Conservation (phyloP, 2,113 vertebrate genomes). For the Thinocorus orbignyianus region DNA sequence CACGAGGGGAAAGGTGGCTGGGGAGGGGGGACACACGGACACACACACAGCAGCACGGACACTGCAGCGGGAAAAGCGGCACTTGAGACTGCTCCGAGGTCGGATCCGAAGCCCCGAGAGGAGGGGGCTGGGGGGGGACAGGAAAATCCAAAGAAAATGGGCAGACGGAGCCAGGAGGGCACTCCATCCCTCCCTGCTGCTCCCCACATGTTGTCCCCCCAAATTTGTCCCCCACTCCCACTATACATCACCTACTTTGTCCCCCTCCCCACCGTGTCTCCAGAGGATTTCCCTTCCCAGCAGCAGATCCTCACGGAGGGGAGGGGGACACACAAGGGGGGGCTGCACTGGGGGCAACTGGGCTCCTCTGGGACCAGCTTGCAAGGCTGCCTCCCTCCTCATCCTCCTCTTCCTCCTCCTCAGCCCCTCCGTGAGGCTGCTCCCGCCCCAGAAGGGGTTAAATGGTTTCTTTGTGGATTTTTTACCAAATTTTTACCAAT, state of each 20-base stretch:
- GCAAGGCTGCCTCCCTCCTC: neutral
- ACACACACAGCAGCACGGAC: too few relatives aligned
- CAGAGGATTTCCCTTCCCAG: neutral
- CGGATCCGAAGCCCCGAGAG: neutral
- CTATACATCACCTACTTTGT: too few relatives aligned
- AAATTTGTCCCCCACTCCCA: too few relatives aligned
- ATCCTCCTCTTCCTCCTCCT: neutral
- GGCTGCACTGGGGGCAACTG: neutral
- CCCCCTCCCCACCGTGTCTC: neutral
- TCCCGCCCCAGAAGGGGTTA: neutral
- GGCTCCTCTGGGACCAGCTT: neutral
- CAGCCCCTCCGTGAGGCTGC: neutral
- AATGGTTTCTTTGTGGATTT: accelerated
- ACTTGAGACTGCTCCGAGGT: too few relatives aligned
- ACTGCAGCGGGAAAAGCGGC: too few relatives aligned
- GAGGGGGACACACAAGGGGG: neutral
- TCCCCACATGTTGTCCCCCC: neutral
- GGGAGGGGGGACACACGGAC: too few relatives aligned
- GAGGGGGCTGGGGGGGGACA: too few relatives aligned
- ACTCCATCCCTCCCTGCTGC: neutral
- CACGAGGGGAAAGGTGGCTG: too few relatives aligned
- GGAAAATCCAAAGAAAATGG: too few relatives aligned
- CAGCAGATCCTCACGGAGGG: neutral
- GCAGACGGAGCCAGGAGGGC: constrained; percentile 43
- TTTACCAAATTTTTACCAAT: too few relatives aligned